A percentile compares a stretch with the other conserved stretches of the same genome.
These are phyloP conservation scores for Heteromyza rotundicornis DNA, from an alignment of 2,888 invertebrate species.

Conservation along the genomic window DNA sequence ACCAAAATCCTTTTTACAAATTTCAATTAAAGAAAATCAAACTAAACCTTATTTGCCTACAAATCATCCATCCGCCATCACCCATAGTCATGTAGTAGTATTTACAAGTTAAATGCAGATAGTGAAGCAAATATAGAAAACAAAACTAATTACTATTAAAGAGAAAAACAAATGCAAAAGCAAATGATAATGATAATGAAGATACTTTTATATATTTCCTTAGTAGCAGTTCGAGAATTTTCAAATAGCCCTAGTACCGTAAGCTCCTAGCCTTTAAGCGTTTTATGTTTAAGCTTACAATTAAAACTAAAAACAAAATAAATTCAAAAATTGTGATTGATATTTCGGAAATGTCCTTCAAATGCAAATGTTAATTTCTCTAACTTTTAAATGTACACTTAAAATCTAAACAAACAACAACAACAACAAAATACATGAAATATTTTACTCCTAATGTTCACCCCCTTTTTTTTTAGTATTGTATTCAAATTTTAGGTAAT, in stretches of 20 bases:
- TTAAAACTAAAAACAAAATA: slow-evolving; percentile 21
- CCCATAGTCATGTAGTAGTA: slow-evolving; percentile 14
- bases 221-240: not conserved
- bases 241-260: too few species aligned
- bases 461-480: slow-evolving; percentile 7
- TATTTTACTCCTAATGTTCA: too few species aligned
- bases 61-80: not conserved
- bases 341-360: too few species aligned
- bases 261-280: too few species aligned
- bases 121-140: slow-evolving; percentile 7
- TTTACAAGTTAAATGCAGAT: slow-evolving; percentile 12
- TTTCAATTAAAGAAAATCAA: not conserved
- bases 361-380: not conserved
- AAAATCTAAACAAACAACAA: not conserved
- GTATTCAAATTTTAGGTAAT: slow-evolving; percentile 21
- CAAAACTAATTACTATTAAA: slow-evolving; percentile 1
- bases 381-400: not conserved
- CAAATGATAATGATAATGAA: not conserved
- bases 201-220: not conserved
- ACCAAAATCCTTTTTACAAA: not conserved
- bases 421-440: not conserved
- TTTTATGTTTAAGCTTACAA: not conserved
- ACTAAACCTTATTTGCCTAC: not conserved
- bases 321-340: slow-evolving; percentile 32
- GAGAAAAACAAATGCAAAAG: not conserved